Percentiles rank a stretch among this genome's conserved stretches.
Evolutionary conservation across 2,797 vertebrate species (phyloP).

Genomic region (Characodon lateralis): DNA sequence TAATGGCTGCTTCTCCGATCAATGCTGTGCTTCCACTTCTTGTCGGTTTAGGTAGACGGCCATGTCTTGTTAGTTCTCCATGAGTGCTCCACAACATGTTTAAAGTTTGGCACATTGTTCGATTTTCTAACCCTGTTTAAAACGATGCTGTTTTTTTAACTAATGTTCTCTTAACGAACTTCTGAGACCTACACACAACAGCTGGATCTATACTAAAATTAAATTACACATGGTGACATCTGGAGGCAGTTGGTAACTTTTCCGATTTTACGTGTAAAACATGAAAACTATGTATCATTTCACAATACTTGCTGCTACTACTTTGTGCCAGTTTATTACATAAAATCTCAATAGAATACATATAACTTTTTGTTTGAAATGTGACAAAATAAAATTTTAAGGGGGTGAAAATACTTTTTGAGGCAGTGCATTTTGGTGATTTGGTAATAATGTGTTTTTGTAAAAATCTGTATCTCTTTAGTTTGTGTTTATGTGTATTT

Average conservation of each 20-base stretch:
- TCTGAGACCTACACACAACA: too few species aligned
- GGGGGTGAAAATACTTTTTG: background rate
- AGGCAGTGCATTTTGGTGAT: background rate
- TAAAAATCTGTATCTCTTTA: background rate
- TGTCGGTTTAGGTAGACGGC: too few species aligned
- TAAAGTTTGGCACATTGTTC: too few species aligned
- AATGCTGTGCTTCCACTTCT: too few species aligned
- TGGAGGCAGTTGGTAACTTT: background rate
- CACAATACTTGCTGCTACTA: background rate
- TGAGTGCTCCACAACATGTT: too few species aligned
- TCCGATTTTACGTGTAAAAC: background rate
- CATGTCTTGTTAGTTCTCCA: too few species aligned
- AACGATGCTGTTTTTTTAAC: background rate
- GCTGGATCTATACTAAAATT: too few species aligned
- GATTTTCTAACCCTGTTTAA: background rate
- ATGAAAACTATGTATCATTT: background rate
- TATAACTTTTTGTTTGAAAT: background rate
- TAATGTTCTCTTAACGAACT: background rate
- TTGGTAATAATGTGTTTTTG: background rate
- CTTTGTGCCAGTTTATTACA: background rate
- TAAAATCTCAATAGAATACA: background rate
- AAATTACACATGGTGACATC: too few species aligned
- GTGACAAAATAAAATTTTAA: background rate
- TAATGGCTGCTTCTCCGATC: too few species aligned
- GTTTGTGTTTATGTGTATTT: background rate